Evolutionary conservation across 2,888 invertebrate genomes (phyloP).

Genomic region (Conchocele bisecta): DNA sequence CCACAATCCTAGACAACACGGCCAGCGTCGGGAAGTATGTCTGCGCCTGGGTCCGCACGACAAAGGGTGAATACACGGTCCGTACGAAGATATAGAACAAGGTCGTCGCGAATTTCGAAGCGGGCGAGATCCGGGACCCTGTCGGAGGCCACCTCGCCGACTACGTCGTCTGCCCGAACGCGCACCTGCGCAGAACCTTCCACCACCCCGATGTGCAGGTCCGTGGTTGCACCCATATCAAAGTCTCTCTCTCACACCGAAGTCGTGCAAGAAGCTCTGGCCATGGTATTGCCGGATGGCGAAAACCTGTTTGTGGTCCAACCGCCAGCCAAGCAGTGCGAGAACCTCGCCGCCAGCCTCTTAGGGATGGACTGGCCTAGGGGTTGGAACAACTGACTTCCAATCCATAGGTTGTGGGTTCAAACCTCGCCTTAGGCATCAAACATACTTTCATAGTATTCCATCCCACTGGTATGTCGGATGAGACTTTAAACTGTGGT

Average conservation of each 20-base stretch:
- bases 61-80: slow-evolving; percentile 1
- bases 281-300: neutral
- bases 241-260: neutral
- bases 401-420: too few relatives aligned
- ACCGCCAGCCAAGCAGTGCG: too few relatives aligned
- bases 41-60: neutral
- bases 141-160: slow-evolving; percentile 4
- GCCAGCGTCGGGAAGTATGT: slow-evolving; percentile 2
- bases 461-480: too few relatives aligned
- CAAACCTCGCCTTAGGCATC: too few relatives aligned
- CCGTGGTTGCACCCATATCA: neutral
- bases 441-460: too few relatives aligned
- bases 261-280: slow-evolving; percentile 6
- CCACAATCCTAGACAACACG: slow-evolving; percentile 4
- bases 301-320: slow-evolving; percentile 3
- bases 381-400: too few relatives aligned
- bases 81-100: slow-evolving; percentile 3
- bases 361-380: too few relatives aligned
- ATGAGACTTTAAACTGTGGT: too few relatives aligned
- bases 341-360: too few relatives aligned
- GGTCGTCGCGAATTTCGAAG: neutral
- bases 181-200: slow-evolving; percentile 8
- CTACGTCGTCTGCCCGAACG: slow-evolving; percentile 17
- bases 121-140: neutral
- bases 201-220: slow-evolving; percentile 9